Conservation (phyloP, 2,113 vertebrate genomes). For the Arizona elegans region DNA sequence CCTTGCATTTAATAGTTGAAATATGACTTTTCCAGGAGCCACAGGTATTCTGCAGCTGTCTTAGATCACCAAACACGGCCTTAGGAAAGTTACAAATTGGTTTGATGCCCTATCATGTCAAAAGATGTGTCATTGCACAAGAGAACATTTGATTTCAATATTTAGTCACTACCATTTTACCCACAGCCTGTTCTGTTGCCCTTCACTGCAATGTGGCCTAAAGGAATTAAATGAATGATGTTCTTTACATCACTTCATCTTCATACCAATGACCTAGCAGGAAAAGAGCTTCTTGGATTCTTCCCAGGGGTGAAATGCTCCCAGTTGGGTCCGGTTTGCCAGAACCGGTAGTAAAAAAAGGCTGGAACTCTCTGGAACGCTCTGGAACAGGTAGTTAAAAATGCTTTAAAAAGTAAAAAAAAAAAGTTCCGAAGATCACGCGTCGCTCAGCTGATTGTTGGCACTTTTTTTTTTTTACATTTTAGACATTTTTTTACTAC, state of each 20-base stretch:
- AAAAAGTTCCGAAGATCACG: too few relatives aligned
- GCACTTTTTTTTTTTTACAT: too few relatives aligned
- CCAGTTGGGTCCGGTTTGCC: too few relatives aligned
- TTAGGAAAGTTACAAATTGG: not conserved
- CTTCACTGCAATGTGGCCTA: not conserved
- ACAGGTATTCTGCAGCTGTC: slow-evolving; percentile 44
- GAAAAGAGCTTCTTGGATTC: not conserved
- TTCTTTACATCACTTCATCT: not conserved
- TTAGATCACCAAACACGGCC: slow-evolving; percentile 43
- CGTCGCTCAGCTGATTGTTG: too few relatives aligned
- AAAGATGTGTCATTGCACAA: not conserved
- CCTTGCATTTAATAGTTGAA: slow-evolving; percentile 66
- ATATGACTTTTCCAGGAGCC: slow-evolving; percentile 58
- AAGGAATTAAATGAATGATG: not conserved
- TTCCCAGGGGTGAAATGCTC: not conserved
- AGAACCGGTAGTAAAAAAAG: too few relatives aligned
- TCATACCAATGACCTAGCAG: not conserved
- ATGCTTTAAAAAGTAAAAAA: too few relatives aligned
- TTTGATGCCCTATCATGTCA: not conserved
- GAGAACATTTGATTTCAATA: not conserved
- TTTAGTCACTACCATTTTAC: not conserved
- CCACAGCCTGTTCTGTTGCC: not conserved
- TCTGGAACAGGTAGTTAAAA: too few relatives aligned
- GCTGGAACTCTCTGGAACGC: too few relatives aligned
- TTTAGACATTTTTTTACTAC: too few relatives aligned